Evolutionary conservation across 2,888 invertebrate genomes (phyloP).

Genomic region (Amphipoea lucens): DNA sequence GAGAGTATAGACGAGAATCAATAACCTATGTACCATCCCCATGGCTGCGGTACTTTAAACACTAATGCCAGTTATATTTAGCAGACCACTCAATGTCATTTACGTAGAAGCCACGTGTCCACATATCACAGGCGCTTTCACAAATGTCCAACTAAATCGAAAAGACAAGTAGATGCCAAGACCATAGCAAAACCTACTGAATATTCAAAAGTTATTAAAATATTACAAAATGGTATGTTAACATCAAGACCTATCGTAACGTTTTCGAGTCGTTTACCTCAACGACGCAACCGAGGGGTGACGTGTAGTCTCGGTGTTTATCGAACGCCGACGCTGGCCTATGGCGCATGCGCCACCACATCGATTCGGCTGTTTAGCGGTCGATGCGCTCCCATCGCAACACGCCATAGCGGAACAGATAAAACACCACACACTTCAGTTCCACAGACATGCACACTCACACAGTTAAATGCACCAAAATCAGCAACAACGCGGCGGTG

Average conservation of each 20-base stretch:
- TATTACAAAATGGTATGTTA: constrained; percentile 63
- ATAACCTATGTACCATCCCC: constrained; percentile 19
- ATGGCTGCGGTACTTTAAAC: constrained; percentile 20
- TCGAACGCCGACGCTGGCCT: constrained; percentile 70
- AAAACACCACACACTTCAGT: constrained; percentile 49
- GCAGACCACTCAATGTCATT: constrained; percentile 25
- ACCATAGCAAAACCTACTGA: constrained; percentile 33
- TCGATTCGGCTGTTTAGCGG: constrained; percentile 73
- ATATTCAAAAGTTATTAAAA: constrained; percentile 57
- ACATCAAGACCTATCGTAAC: constrained; percentile 86
- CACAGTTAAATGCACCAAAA: constrained; percentile 41
- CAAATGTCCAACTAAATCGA: constrained; percentile 22
- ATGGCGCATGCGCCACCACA: constrained; percentile 77
- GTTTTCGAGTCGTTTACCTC: constrained; percentile 85
- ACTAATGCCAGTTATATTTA: constrained; percentile 23
- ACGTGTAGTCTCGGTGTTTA: constrained; percentile 78
- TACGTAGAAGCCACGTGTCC: constrained; percentile 24
- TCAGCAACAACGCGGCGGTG: constrained; percentile 27
- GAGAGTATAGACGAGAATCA: constrained; percentile 15
- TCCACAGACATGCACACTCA: constrained; percentile 47
- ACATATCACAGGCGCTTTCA: constrained; percentile 24
- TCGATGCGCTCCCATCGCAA: constrained; percentile 70
- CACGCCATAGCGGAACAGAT: constrained; percentile 62
- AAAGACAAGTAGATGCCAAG: constrained; percentile 27
- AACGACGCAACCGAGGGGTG: constrained; percentile 77